These are phyloP conservation scores for Clarias fuscus DNA, from an alignment of 2,797 vertebrate genomes.

Conservation along the genomic window DNA sequence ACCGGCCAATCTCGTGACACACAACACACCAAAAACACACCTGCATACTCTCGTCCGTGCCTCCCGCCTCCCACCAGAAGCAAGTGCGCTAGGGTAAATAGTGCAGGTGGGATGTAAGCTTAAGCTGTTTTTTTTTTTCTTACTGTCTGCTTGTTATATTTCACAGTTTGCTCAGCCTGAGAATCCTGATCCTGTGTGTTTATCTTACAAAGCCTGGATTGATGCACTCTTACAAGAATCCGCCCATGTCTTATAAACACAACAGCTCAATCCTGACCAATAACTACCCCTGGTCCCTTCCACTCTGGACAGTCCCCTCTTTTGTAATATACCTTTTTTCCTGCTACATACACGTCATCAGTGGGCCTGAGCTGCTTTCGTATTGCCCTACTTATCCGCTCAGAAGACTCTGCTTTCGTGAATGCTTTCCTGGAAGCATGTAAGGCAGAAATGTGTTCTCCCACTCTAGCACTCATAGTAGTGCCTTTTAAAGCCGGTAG, in stretches of 20 bases:
- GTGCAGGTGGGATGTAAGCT: too few species aligned
- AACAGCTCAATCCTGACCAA: slow-evolving; percentile 52
- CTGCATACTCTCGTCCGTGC: too few species aligned
- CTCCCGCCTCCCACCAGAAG: too few species aligned
- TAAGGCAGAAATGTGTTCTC: slow-evolving; percentile 39
- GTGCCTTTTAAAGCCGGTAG: slow-evolving; percentile 39
- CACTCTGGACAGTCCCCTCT: slow-evolving; percentile 39
- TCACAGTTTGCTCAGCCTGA: not conserved
- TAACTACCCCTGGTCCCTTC: slow-evolving; percentile 53
- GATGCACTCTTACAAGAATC: slow-evolving; percentile 35
- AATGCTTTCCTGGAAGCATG: slow-evolving; percentile 52
- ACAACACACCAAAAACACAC: too few species aligned
- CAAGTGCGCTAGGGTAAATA: too few species aligned
- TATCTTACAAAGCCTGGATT: slow-evolving; percentile 31
- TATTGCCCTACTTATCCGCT: slow-evolving; percentile 47
- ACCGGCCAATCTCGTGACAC: too few species aligned
- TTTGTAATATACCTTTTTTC: slow-evolving; percentile 46
- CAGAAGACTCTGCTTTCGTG: slow-evolving; percentile 49
- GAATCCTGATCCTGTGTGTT: not conserved
- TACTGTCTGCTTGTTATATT: not conserved
- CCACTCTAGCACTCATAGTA: slow-evolving; percentile 23
- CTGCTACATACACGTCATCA: slow-evolving; percentile 48
- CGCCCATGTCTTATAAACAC: slow-evolving; percentile 51
- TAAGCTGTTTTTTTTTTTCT: not conserved
- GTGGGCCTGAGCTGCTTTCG: slow-evolving; percentile 31